phyloP scores from a whole-genome alignment of 1,140 invertebrate genomes.

The Zophobas morio region DNA sequence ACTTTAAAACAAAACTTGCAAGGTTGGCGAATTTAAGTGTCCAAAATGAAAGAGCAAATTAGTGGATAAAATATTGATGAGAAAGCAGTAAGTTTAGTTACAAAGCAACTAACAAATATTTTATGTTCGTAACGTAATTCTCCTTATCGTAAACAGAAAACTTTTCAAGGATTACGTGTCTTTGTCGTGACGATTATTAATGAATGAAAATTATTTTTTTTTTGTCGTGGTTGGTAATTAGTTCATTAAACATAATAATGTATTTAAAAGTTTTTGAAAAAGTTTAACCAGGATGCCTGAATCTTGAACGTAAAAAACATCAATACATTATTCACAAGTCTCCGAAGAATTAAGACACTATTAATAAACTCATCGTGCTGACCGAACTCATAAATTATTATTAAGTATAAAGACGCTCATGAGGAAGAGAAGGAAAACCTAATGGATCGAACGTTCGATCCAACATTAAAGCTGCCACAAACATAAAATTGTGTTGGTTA shows the following conservation, averaged over 20 bases:
- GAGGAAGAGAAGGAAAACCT: conserved; percentile 2
- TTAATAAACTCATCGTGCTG: conserved; percentile 8
- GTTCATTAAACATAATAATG: not conserved
- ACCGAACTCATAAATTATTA: conserved; percentile 12
- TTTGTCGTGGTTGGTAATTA: not conserved
- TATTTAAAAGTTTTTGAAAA: not conserved
- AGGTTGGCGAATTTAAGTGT: too few species aligned
- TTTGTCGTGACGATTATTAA: not conserved
- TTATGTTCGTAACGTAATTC: too few species aligned
- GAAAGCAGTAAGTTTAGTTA: too few species aligned
- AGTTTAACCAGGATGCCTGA: not conserved
- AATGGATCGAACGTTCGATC: conserved; percentile 9
- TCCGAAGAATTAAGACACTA: not conserved
- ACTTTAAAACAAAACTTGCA: too few species aligned
- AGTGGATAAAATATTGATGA: too few species aligned
- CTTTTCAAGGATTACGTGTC: not conserved
- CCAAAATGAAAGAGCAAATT: too few species aligned
- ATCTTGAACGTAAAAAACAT: not conserved
- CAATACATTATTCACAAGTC: not conserved
- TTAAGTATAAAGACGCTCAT: not conserved
- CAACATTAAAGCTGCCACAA: not conserved
- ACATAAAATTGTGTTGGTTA: not conserved
- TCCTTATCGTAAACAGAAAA: not conserved
- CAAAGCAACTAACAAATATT: too few species aligned
- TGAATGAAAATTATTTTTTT: not conserved